Evolutionary conservation across 2,888 invertebrate genomes (phyloP), one percentile per base, ranked within the genome.

Genomic region (Ganaspis brasiliensis): DNA sequence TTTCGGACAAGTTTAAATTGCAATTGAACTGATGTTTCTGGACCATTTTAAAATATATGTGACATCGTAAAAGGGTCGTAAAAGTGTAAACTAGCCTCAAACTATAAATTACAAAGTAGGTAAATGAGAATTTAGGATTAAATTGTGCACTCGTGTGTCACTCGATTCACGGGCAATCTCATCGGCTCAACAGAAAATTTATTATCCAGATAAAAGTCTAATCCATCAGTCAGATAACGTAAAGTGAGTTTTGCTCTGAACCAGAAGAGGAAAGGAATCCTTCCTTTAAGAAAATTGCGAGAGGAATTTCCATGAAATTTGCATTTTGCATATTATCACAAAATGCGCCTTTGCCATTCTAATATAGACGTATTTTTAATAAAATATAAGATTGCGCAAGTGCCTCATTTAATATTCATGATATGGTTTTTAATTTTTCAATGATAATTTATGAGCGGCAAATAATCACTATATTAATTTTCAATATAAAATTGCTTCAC

Each of bases 281-380:
- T 67, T 40, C 40, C 24, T 45, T 40, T 67, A 14, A 67, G 67
- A 40, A 67, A 67, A 67, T 67, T 67, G 45, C 21, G 2, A 67
- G 14, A 14, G 40, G 14, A 12, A 63, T 40, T 40, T 63, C 40
- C 63, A 63, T 67, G 26, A 45, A 45, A 67, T 67, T 67, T 67
- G 45, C 67, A 67, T 45, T 45, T n/a, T 67, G 67, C 67, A 45
- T 45, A 67, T 67, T 40, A 67, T 67, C 67, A 45, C 52, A 52
- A 24, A 67, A 67, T n/a, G 45, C 40, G 45, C 24, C n/a, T 24
- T 24, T 45, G 21, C n/a, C 40, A 45, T 67, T 24, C n/a, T 45
- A 67, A 67, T 45, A n/a, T 67, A 21, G 67, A 24, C 45, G n/a
- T 67, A 24, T 67, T 67, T 67, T 67, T 67, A 45, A 45, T 67